phyloP scores from a whole-genome alignment of 2,888 invertebrate species.

The Sylvicola fuscatus region DNA sequence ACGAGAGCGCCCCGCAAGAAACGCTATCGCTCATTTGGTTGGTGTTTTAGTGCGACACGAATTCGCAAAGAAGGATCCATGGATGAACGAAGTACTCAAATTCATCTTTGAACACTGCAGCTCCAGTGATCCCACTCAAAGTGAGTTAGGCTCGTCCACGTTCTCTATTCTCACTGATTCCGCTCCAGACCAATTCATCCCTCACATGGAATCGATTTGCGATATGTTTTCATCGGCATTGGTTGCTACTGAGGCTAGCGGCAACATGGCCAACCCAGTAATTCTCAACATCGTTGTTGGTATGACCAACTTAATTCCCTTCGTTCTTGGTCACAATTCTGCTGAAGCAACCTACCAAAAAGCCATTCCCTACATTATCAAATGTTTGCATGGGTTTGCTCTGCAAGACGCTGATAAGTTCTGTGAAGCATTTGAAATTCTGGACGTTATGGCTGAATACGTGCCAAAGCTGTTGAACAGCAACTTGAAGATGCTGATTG shows the following conservation, averaged over 20 bases:
- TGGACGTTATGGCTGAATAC: conserved; percentile 22
- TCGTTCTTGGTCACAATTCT: conserved; percentile 35
- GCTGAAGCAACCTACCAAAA: conserved; percentile 32
- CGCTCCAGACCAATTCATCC: conserved; percentile 43
- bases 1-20: conserved; percentile 41
- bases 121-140: conserved; percentile 18
- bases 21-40: conserved; percentile 48
- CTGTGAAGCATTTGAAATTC: conserved; percentile 19
- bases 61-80: conserved; percentile 28
- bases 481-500: conserved; percentile 38
- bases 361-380: conserved; percentile 40
- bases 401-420: conserved; percentile 31
- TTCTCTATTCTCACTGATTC: conserved; percentile 47
- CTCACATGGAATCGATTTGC: conserved; percentile 38
- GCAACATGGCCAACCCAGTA: conserved; percentile 19
- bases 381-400: conserved; percentile 36
- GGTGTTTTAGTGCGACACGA: conserved; percentile 54
- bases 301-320: conserved; percentile 41
- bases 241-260: conserved; percentile 16
- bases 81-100: conserved; percentile 19
- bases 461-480: conserved; percentile 25
- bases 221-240: conserved; percentile 25
- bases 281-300: conserved; percentile 28
- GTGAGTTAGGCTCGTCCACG: conserved; percentile 26
- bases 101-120: conserved; percentile 20